Percentiles rank a stretch among this genome's conserved stretches.
phyloP scores from a whole-genome alignment of 2,113 vertebrate genomes.

The Cinclus mexicanus region DNA sequence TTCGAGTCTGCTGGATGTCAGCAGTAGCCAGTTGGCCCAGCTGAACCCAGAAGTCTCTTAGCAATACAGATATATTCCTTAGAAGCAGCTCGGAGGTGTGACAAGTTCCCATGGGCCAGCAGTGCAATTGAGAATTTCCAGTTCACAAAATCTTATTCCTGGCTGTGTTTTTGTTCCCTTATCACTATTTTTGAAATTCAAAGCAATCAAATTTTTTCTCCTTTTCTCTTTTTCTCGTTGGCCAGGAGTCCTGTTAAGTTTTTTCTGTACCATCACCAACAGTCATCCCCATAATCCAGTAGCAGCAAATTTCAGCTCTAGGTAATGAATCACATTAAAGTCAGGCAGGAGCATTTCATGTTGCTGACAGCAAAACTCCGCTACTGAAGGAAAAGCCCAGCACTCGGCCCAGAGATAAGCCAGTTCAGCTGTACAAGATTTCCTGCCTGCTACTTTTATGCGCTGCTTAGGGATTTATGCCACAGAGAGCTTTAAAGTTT shows the following conservation, averaged over 20 bases:
- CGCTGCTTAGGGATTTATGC: constrained; percentile 11
- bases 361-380: neutral
- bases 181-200: neutral
- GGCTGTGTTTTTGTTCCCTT: neutral
- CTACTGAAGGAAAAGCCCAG: neutral
- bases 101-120: neutral
- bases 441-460: constrained; percentile 16
- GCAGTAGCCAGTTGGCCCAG: neutral
- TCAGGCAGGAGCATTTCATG: neutral
- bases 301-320: neutral
- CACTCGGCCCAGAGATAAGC: neutral
- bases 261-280: neutral
- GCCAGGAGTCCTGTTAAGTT: neutral
- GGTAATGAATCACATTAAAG: neutral
- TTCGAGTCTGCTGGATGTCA: neutral
- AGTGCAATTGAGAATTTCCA: neutral
- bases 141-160: neutral
- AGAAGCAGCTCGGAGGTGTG: neutral
- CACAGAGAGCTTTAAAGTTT: constrained; percentile 41
- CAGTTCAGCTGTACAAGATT: constrained; percentile 23
- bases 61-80: neutral
- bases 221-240: neutral
- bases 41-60: neutral
- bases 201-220: neutral
- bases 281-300: neutral